Evolutionary conservation across 1,140 invertebrate genomes (phyloP).

Genomic region (Asobara japonica): DNA sequence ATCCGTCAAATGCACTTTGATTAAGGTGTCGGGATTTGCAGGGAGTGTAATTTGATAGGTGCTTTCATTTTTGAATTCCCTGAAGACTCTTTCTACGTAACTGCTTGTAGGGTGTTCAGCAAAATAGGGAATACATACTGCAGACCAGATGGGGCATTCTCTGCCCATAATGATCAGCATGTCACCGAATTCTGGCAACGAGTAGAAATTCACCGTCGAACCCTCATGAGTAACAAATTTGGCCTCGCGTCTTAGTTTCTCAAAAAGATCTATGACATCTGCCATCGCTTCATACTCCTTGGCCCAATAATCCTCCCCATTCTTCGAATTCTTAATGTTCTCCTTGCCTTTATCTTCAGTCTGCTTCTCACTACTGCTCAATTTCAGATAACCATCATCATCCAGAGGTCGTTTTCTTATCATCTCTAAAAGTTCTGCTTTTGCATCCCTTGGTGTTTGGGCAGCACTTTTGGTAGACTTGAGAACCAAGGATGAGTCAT

Average conservation of each 20-base stretch:
- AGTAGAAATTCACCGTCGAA: neutral
- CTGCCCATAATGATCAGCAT: neutral
- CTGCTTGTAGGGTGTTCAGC: neutral
- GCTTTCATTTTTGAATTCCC: neutral
- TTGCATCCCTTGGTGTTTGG: neutral
- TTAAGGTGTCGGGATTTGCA: neutral
- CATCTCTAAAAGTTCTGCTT: neutral
- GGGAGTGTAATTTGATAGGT: neutral
- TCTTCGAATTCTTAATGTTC: neutral
- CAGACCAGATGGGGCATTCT: neutral
- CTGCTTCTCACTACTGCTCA: neutral
- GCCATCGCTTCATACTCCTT: neutral
- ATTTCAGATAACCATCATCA: neutral
- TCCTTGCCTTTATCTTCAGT: no score
- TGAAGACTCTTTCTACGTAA: neutral
- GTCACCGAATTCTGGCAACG: neutral
- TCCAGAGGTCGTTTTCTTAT: constrained; percentile 2
- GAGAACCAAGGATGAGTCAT: neutral
- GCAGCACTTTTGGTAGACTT: neutral
- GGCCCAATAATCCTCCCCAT: neutral
- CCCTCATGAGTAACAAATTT: neutral
- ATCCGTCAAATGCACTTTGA: neutral
- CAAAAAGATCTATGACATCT: neutral
- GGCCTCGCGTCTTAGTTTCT: neutral
- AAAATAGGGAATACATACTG: neutral